phyloP scores from a whole-genome alignment of 2,113 vertebrate species.

The Pantherophis guttatus region DNA sequence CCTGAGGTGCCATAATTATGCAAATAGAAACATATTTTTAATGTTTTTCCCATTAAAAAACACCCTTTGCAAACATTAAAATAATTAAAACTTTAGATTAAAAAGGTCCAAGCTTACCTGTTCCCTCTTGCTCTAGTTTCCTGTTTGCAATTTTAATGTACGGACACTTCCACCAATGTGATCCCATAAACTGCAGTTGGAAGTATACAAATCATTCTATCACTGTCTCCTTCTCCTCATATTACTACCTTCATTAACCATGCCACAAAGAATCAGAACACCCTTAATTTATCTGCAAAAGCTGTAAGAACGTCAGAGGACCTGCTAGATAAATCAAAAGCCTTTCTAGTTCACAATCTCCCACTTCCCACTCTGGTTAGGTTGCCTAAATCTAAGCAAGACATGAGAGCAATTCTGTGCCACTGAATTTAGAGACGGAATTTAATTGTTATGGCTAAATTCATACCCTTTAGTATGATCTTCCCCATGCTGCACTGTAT shows the following conservation, averaged over 20 bases:
- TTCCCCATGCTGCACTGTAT: background rate
- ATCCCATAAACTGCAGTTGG: background rate
- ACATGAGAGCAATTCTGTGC: background rate
- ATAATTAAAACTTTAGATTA: background rate
- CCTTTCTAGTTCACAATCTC: background rate
- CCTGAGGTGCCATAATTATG: background rate
- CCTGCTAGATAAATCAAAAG: background rate
- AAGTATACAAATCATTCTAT: background rate
- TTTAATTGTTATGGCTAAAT: background rate
- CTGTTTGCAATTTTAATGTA: background rate
- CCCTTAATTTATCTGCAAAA: background rate
- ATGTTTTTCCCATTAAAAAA: background rate
- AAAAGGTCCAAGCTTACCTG: background rate
- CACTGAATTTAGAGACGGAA: background rate
- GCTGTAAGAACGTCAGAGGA: background rate
- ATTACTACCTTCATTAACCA: background rate
- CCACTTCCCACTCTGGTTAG: background rate
- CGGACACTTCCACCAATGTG: background rate
- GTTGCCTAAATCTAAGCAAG: background rate
- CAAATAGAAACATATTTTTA: background rate
- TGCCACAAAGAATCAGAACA: background rate
- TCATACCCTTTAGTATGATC: background rate
- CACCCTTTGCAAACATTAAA: background rate
- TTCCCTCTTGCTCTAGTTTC: background rate
- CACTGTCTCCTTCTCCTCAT: background rate